Percentiles rank a stretch among this genome's conserved stretches.
Conservation (phyloP, 2,888 invertebrate genomes). For the Papilio protenor region DNA sequence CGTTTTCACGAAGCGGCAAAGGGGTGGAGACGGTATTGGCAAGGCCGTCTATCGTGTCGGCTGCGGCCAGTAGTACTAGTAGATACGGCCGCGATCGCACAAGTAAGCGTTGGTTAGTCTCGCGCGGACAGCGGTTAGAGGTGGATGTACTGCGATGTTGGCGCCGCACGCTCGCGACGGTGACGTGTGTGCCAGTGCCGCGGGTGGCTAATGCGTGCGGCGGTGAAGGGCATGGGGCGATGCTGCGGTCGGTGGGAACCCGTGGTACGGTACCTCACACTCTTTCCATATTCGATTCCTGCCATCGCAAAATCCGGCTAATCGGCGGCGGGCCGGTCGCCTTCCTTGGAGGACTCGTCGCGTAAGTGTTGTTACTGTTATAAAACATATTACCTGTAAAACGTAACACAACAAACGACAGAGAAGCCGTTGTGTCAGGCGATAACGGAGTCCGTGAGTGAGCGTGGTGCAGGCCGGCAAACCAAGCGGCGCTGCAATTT, state of each 20-base stretch:
- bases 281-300: conserved; percentile 88
- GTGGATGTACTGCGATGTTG: conserved; percentile 80
- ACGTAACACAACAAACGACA: background rate
- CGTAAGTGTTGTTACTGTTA: conserved; percentile 80
- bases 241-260: conserved; percentile 73
- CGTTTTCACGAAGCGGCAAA: conserved; percentile 45
- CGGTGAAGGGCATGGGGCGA: conserved; percentile 54
- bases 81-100: background rate
- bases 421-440: background rate
- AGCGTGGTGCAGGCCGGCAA: background rate
- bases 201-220: conserved; percentile 62
- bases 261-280: conserved; percentile 76
- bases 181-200: conserved; percentile 57
- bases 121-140: conserved; percentile 73
- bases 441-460: background rate
- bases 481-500: conserved; percentile 36
- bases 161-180: conserved; percentile 79
- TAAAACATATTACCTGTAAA: background rate
- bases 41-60: conserved; percentile 26
- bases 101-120: conserved; percentile 62
- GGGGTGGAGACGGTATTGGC: conserved; percentile 42
- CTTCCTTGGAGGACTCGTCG: conserved; percentile 88
- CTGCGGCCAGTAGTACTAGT: background rate
- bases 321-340: conserved; percentile 87
- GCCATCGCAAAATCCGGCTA: conserved; percentile 89